Evolutionary conservation across 2,888 invertebrate genomes (phyloP).

Genomic region (Machimus rusticus): DNA sequence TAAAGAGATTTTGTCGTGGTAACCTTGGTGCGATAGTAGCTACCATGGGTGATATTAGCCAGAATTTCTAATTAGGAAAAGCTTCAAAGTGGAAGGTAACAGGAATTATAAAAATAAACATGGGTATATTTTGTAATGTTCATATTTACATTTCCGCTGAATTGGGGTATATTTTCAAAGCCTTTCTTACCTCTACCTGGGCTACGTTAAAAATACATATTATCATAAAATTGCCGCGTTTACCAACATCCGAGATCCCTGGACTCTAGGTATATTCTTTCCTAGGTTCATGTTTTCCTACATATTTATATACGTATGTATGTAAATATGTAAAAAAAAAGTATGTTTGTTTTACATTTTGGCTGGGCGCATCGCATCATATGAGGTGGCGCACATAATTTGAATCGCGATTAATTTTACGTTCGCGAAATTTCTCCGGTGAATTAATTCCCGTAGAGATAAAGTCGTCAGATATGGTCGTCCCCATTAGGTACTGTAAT

Average conservation of each 20-base stretch:
- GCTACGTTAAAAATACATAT: not conserved
- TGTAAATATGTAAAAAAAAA: not conserved
- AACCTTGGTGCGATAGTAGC: not conserved
- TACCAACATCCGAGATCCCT: not conserved
- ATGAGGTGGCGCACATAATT: not conserved
- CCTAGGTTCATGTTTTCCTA: not conserved
- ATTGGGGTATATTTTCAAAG: not conserved
- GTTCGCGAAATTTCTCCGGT: not conserved
- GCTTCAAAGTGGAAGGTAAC: not conserved
- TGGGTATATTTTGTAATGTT: not conserved
- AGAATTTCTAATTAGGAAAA: not conserved
- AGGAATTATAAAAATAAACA: not conserved
- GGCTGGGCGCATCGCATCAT: not conserved
- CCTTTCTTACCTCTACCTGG: not conserved
- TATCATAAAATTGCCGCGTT: not conserved
- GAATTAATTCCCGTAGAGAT: conserved; percentile 3
- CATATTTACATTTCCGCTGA: not conserved
- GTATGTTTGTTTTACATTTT: not conserved
- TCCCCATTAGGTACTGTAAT: not conserved
- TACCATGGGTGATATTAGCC: not conserved
- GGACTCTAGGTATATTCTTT: not conserved
- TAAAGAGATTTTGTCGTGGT: not conserved
- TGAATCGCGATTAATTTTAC: not conserved
- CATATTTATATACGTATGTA: not conserved
- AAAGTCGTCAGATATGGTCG: not conserved